Conservation (phyloP, 2,113 vertebrate genomes). For the Glareola pratincola region DNA sequence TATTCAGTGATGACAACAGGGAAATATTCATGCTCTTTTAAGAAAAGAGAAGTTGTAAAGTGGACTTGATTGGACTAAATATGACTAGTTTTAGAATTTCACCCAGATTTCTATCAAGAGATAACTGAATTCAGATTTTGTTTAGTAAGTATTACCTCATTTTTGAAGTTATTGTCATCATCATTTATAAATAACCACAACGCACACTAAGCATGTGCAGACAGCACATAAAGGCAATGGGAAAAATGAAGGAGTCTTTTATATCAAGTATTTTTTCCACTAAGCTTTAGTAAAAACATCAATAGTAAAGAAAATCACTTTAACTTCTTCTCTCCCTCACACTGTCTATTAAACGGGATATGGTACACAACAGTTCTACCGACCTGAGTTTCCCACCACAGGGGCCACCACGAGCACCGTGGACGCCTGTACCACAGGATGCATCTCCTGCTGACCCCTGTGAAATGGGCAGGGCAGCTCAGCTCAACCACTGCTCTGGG, state of each 20-base stretch:
- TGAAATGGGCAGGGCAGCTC: not conserved
- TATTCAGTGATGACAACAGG: not conserved
- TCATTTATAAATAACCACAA: not conserved
- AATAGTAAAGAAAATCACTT: not conserved
- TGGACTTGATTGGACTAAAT: not conserved
- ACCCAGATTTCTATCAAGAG: not conserved
- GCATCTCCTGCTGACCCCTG: rapidly evolving
- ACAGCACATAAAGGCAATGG: not conserved
- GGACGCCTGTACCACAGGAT: not conserved
- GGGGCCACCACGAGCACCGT: too few relatives aligned
- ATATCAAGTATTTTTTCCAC: not conserved
- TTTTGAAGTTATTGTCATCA: not conserved
- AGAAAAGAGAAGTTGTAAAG: not conserved
- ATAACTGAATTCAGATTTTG: not conserved
- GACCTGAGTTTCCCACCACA: not conserved
- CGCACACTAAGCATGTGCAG: not conserved
- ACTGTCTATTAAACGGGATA: not conserved
- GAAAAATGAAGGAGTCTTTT: not conserved
- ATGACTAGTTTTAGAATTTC: not conserved
- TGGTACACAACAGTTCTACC: too few relatives aligned
- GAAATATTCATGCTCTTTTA: not conserved
- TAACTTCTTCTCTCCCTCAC: not conserved
- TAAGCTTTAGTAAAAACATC: not conserved
- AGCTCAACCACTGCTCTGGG: rapidly evolving
- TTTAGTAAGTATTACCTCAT: not conserved